Evolutionary conservation across 1,140 invertebrate species (phyloP), one percentile per base, ranked within the genome.

Genomic region (Macrotrachela quadricornifera): DNA sequence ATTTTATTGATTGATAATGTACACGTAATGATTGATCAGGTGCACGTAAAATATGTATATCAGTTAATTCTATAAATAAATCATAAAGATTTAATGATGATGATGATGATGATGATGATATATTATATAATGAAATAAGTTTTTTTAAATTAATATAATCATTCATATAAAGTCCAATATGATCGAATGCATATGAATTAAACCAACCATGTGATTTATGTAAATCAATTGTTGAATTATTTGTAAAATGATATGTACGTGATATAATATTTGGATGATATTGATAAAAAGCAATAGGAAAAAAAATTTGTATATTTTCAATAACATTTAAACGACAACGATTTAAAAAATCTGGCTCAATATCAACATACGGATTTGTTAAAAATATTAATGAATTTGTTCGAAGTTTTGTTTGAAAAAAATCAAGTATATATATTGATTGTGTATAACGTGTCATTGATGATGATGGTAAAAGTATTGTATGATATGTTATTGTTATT

Each of bases 301-400:
- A 69, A 53, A 61, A 68, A 64, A 69, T 65, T 73, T 71, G 64
- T 56, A 60, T 61, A 65, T 62, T 59, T 75, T 72, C 59, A 46
- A 69, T 64, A 56, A 63, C 65, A 52, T 68, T 68, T 60, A 68
- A 64, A 55, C 62, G 64, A 45, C 64, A 63, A 50, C 69, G 60
- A 57, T 86, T 91, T 15, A 88, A 73, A 66, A 83, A 87, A 62
- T 88, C 84, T 41, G 75, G 61, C 51, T 76, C 76, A 48, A 86
- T 71, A 60, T 79, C 76, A 65, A 79, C 68, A 15, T 60, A 63
- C 12, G 63, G 58, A 17, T 58, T 61, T 41, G 62, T 62, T 21
- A 64, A 55, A 6, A 68, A 41, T 6, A 70, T 50, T 15, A 70
- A 54, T 1, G 63, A 58, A 42, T 62, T 62, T 14, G 55, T 49